Evolutionary conservation across 2,113 vertebrate species (phyloP), one percentile per base, ranked within the genome.

Genomic region (Anguilla japonica): DNA sequence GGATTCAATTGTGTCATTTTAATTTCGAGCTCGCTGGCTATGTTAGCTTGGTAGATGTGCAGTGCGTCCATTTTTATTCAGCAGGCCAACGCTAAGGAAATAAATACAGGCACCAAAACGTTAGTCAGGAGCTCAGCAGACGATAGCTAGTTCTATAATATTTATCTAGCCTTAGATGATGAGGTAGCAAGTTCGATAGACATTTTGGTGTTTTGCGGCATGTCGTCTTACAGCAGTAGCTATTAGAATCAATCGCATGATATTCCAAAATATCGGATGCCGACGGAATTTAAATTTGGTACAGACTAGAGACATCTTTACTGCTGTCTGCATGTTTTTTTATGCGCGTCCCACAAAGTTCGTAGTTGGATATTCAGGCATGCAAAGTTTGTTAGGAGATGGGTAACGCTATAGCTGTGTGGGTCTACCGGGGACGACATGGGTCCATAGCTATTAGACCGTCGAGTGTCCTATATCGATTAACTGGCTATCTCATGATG

Each of bases 21-120:
- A 34, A 75, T 75, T 75, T 75, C n/a, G 22, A 13, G 26, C 71
- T 75, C 71, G 71, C 71, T 75, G n/a, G 71, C 71, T 75, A 34
- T 34, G 34, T 34, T 34, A 1, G 71, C 20, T 75, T 29, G 40
- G 40, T 41, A 41, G 34, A 39, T 34, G 84, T 18, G 46, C 41
- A 22, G 29, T 85, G 20, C 84, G 43, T 85, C 84, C 84, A 79
- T 85, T 41, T 85, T 85, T 79, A 56, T 56, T 79, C 67, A 46
- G 43, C 84, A 53, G 26, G 84, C 46, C 84, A 56, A 75, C 34
- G 71, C 71, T 29, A 29, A 34, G n/a, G 71, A 29, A 80, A 80
- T 80, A 80, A 26, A 75, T 80, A 13, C 41, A 80, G 15, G 16
- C 6, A 80, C 16, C 39, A 41, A 79, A 80, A 80, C 79, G 79